Evolutionary conservation across 1,140 invertebrate species (phyloP).

Genomic region (Zaprionus camerounensis): DNA sequence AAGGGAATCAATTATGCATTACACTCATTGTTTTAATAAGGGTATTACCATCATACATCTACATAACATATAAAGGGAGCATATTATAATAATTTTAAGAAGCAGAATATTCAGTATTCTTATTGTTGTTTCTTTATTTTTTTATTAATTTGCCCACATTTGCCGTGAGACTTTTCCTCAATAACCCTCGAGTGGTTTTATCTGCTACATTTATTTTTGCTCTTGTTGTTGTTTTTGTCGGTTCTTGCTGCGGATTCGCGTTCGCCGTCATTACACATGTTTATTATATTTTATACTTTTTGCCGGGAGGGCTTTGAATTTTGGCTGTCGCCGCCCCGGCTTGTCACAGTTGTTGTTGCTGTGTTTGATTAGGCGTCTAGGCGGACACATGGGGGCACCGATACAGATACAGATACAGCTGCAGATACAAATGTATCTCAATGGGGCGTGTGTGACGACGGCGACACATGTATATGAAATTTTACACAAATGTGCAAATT

Average conservation of each 20-base stretch:
- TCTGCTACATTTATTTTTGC: conserved; percentile 22
- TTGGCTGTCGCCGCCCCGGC: conserved; percentile 54
- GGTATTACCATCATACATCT: not conserved
- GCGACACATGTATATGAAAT: conserved; percentile 69
- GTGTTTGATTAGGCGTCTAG: conserved; percentile 78
- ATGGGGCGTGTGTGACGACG: conserved; percentile 27
- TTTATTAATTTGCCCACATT: conserved; percentile 45
- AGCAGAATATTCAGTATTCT: not conserved
- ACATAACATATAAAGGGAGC: not conserved
- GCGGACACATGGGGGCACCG: conserved; percentile 65
- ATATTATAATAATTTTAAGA: not conserved
- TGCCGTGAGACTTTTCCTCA: conserved; percentile 47
- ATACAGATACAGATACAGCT: conserved; percentile 34
- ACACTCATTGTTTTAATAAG: not conserved
- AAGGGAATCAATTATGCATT: conserved; percentile 6
- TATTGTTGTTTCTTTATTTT: conserved; percentile 21
- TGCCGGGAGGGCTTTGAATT: conserved; percentile 54
- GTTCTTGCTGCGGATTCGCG: conserved; percentile 22
- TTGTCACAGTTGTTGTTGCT: conserved; percentile 42
- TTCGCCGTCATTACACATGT: conserved; percentile 58
- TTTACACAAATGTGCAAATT: conserved; percentile 81
- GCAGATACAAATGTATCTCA: conserved; percentile 27
- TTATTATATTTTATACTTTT: conserved; percentile 56
- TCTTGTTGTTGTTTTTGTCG: conserved; percentile 19
- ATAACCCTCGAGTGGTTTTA: conserved; percentile 44